Percentiles rank a stretch among this genome's conserved stretches.
phyloP scores from a whole-genome alignment of 2,888 invertebrate genomes.

The Polydrusus tereticollis region DNA sequence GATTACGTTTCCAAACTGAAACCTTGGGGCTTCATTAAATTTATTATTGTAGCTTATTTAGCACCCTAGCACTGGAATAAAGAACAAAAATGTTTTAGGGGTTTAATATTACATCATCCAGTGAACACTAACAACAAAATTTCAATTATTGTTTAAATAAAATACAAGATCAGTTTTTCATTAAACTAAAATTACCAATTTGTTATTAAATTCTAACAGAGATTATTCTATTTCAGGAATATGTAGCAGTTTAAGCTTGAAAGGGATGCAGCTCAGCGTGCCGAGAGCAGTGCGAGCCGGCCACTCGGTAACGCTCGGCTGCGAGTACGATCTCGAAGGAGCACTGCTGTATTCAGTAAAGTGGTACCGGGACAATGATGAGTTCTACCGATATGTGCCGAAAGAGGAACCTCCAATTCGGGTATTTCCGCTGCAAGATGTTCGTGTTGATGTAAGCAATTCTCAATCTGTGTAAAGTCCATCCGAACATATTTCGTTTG shows the following conservation, averaged over 20 bases:
- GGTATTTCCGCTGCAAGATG: slow-evolving; percentile 77
- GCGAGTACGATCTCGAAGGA: slow-evolving; percentile 66
- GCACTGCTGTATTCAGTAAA: slow-evolving; percentile 81
- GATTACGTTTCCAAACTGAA: neutral
- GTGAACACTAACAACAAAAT: too few relatives aligned
- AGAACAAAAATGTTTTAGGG: too few relatives aligned
- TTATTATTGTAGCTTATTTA: neutral
- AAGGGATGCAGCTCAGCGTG: slow-evolving; percentile 63
- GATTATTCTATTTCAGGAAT: slow-evolving; percentile 60
- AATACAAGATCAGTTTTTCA: too few relatives aligned
- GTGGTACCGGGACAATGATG: slow-evolving; percentile 81
- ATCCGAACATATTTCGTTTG: too few relatives aligned
- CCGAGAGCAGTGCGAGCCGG: slow-evolving; percentile 65
- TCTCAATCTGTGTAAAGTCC: too few relatives aligned
- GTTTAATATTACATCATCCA: too few relatives aligned
- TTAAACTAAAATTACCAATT: neutral
- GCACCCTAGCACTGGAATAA: too few relatives aligned
- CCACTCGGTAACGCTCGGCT: slow-evolving; percentile 65
- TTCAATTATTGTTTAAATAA: too few relatives aligned
- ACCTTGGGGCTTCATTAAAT: neutral
- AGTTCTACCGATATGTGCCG: slow-evolving; percentile 83
- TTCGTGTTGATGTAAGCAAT: slow-evolving; percentile 79
- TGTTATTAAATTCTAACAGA: neutral
- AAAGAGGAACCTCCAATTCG: slow-evolving; percentile 78
- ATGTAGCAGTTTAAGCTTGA: slow-evolving; percentile 61